Base-by-base conservation (phyloP, 1,140 invertebrate genomes). In the Drosophila mauritiana region DNA sequence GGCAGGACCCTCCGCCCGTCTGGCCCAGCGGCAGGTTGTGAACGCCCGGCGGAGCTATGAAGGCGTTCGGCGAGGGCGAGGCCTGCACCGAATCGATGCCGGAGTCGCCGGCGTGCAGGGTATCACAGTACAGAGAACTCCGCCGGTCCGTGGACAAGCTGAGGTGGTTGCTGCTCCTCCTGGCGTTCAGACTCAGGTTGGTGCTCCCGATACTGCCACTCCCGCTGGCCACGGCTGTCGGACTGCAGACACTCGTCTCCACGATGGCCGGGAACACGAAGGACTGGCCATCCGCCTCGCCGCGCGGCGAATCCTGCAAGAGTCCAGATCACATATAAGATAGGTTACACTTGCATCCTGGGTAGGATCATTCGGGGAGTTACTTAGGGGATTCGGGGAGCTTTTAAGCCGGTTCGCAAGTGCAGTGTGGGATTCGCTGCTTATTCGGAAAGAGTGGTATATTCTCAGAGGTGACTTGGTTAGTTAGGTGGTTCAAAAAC, bases 21-120 rank as follows among this genome's bases (percentile, higher is more conserved):
- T 81, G 81, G 4, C 81, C 76, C 20, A 78, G 43, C 36, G 84
- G 84, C 40, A 89, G 42, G 1, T 49, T 49, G 1, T 80, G 85
- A 13, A 89, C 80, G 5, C 91, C 91, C 22, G 93, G 92, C 54
- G 90, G 85, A 15, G 92, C 92, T 11, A 92, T 89, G 25, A 92
- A 78, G 53, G 93, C 92, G 73, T 93, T 93, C n/a, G 94, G 94
- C 58, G 94, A 94, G 12, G 95, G 95, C 34, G 95, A 95, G 40
- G 94, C 94, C 94, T 95, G 88, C 52, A 95, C 94, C n/a, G 95
- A 96, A 53, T 96, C 95, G 79, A 96, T 96, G 46, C 95, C 95
- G 1, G 94, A 94, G 73, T 95, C 94, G 11, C 91, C 91, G 11
- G 90, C 89, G 52, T 92, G 91, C 74, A 92, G 67, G 34, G 91